Evolutionary conservation across 2,888 invertebrate genomes (phyloP), one percentile per base, ranked within the genome.

Genomic region (Mesochorus sp.): DNA sequence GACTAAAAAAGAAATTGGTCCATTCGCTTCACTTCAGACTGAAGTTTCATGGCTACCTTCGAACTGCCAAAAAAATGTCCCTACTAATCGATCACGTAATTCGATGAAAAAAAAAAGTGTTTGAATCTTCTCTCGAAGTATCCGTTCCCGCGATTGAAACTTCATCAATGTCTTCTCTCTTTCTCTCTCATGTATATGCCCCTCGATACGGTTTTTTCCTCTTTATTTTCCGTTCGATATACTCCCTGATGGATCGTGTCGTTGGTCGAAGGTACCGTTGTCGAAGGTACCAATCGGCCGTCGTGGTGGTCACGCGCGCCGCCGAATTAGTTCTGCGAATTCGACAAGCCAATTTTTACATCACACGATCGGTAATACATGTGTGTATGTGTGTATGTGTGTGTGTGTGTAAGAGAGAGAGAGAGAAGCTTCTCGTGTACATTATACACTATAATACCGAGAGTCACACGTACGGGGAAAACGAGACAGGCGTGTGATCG

Each of bases 281-380:
- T n/a, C n/a, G n/a, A n/a, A n/a, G n/a, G n/a, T n/a, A n/a, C n/a
- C n/a, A 76, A 77, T 73, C 57, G 77, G 12, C 17, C 67, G 61
- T 51, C 57, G 62, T 78, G 24, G 42, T 49, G 51, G 68, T 68
- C 73, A 57, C 68, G 59, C 28, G 64, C 34, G 39, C 31, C 57
- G 24, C 39, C 19, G 59, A 79, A 79, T 79, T 79, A 79, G 79
- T 79, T 79, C 79, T 75, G 79, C 75, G 66, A 49, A 79, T 79
- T 79, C 79, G 79, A 79, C 71, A 75, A 75, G 79, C 61, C 74
- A 79, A 79, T 75, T 75, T 79, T 75, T 67, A 71, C 71, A 34
- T 79, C 61, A 44, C 59, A 47, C 39, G 42, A 71, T 61, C 61
- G 14, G 67, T 37, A n/a, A n/a, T n/a, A n/a, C n/a, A n/a, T n/a